Evolutionary conservation across 2,888 invertebrate genomes (phyloP), one percentile per base, ranked within the genome.

Genomic region (Eristalis arbustorum): DNA sequence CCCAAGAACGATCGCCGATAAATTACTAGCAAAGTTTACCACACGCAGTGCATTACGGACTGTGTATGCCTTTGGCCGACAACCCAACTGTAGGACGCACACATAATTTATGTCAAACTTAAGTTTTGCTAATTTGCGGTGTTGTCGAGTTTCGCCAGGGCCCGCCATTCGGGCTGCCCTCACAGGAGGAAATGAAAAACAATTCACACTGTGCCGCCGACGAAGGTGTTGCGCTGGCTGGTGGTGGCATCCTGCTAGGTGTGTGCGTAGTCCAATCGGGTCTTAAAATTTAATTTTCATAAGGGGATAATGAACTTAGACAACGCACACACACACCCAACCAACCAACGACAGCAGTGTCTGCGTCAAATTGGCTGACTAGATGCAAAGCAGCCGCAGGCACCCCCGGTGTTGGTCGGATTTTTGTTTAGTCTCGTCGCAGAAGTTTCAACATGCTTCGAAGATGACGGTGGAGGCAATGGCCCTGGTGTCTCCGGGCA

Each of bases 71-170:
- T 63, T 14, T 66, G 42, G 67, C 63, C 37, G 66, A 49, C 67
- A n/a, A 57, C 18, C 72, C 49, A 18, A 49, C 49, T 42, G 28
- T 78, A 74, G 84, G 49, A 49, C 49, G 49, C 49, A 49, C 18
- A 80, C 80, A 88, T 89, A 89, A 89, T 89, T 89, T 88, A 89
- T 89, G 81, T 84, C 76, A 81, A 88, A 89, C 88, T 88, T 92
- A 92, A 92, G 90, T 92, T 92, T 92, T 91, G 91, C 92, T 92
- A 92, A 92, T 92, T 92, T 92, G 92, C 91, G 92, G 92, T 92
- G 91, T 91, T 91, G 89, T 89, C 89, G 88, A 87, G 88, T 88
- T 82, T 88, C 34, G n/a, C 56, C 63, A 13, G n/a, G 59, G 37
- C 42, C 72, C 68, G 76, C 22, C 68, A 40, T 71, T 37, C 18